Conservation (phyloP, 1,140 invertebrate genomes). For the Berghia stephanieae region DNA sequence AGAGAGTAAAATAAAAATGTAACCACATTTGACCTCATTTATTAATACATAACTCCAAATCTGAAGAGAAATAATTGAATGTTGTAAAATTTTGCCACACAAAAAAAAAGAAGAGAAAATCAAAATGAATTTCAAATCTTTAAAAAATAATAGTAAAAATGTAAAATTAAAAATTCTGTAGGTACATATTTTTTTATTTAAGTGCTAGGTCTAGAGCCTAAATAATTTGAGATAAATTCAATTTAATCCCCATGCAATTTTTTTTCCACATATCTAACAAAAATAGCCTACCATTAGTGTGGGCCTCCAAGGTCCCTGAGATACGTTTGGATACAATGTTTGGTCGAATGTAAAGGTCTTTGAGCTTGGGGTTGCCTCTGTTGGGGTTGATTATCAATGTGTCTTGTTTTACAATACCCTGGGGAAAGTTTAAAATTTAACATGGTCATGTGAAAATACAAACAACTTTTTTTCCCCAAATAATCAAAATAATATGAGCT, state of each 20-base stretch:
- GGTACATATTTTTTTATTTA: too few relatives aligned
- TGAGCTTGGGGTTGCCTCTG: slow-evolving; percentile 98
- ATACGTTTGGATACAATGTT: slow-evolving; percentile 99
- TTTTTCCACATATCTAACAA: too few relatives aligned
- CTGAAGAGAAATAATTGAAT: too few relatives aligned
- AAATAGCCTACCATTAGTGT: slow-evolving; percentile 94
- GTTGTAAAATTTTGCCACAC: background rate
- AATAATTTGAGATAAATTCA: too few relatives aligned
- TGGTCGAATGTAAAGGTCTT: slow-evolving; percentile 97
- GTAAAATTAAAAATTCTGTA: too few relatives aligned
- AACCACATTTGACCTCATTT: too few relatives aligned
- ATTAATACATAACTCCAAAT: too few relatives aligned
- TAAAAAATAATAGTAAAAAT: too few relatives aligned
- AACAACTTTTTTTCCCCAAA: background rate
- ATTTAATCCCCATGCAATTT: too few relatives aligned
- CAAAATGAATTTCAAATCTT: background rate
- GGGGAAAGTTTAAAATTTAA: slow-evolving; percentile 33
- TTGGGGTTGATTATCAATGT: slow-evolving; percentile 89
- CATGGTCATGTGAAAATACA: background rate
- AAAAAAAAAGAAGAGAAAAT: background rate
- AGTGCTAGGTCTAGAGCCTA: too few relatives aligned
- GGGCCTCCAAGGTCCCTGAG: slow-evolving; percentile 89
- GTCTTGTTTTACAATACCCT: slow-evolving; percentile 95
- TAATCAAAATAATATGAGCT: background rate
- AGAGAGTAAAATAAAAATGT: too few relatives aligned